phyloP scores from a whole-genome alignment of 1,140 invertebrate species.

The Trichonephila clavata region DNA sequence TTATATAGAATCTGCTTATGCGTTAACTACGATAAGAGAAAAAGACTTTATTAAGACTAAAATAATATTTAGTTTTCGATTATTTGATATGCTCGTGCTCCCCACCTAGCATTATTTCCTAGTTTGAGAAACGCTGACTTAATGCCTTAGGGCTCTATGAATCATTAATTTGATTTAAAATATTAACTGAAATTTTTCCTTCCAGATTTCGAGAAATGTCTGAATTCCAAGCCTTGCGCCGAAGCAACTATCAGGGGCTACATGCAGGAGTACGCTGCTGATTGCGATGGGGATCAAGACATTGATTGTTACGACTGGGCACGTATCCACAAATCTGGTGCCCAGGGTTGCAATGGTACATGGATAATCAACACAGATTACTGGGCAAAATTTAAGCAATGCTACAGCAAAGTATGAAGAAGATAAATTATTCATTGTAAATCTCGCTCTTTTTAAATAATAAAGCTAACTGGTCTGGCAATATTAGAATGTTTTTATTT shows the following conservation, averaged over 20 bases:
- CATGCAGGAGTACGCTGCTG: constrained; percentile 89
- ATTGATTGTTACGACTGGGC: constrained; percentile 92
- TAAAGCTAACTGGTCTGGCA: no score
- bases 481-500: no score
- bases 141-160: no score
- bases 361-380: constrained; percentile 77
- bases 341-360: constrained; percentile 72
- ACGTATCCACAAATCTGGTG: constrained; percentile 85
- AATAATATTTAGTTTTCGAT: no score
- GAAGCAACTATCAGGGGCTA: constrained; percentile 88
- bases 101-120: no score
- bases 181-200: neutral
- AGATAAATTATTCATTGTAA: no score
- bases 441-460: no score
- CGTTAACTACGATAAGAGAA: no score
- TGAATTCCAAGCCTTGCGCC: constrained; percentile 88
- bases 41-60: no score
- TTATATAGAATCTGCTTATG: no score
- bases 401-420: constrained; percentile 36
- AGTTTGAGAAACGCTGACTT: no score
- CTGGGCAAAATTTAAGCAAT: constrained; percentile 76
- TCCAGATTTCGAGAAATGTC: constrained; percentile 87
- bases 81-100: no score
- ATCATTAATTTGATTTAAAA: neutral
- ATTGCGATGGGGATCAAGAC: constrained; percentile 89